Evolutionary conservation across 2,797 vertebrate genomes (phyloP).

Genomic region (Philypnodon macrostomus): DNA sequence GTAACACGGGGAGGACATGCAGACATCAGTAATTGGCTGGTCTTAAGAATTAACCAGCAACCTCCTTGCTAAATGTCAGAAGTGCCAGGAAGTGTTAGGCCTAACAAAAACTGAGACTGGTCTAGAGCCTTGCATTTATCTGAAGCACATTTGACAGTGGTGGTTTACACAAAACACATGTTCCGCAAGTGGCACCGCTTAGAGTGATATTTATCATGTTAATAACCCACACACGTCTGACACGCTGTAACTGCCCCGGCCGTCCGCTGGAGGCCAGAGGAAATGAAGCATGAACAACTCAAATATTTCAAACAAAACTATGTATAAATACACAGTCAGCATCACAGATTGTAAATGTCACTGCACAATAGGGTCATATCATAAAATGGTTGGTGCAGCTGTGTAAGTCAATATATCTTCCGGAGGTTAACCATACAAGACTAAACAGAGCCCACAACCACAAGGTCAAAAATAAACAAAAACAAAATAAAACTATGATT

Average conservation of each 20-base stretch:
- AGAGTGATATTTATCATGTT: conserved; percentile 50
- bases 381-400: too few species aligned
- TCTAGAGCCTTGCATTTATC: background rate
- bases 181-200: conserved; percentile 24
- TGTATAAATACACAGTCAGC: background rate
- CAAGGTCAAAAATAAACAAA: conserved; percentile 30
- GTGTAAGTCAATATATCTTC: conserved; percentile 42
- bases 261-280: conserved; percentile 38
- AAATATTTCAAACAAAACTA: conserved; percentile 50
- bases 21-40: too few species aligned
- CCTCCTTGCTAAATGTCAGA: too few species aligned
- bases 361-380: too few species aligned
- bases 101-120: too few species aligned
- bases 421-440: conserved; percentile 67
- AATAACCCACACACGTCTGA: conserved; percentile 58
- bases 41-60: too few species aligned
- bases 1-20: too few species aligned
- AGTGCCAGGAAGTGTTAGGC: too few species aligned
- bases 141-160: conserved; percentile 1
- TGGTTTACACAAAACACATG: conserved; percentile 45
- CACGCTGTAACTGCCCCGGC: conserved; percentile 32
- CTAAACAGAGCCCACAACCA: conserved; percentile 45
- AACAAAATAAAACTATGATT: conserved; percentile 14
- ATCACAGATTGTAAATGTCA: too few species aligned
- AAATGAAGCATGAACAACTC: conserved; percentile 61